Evolutionary conservation across 2,113 vertebrate species (phyloP), one percentile per base, ranked within the genome.

Genomic region (Sporophila hypoxantha): DNA sequence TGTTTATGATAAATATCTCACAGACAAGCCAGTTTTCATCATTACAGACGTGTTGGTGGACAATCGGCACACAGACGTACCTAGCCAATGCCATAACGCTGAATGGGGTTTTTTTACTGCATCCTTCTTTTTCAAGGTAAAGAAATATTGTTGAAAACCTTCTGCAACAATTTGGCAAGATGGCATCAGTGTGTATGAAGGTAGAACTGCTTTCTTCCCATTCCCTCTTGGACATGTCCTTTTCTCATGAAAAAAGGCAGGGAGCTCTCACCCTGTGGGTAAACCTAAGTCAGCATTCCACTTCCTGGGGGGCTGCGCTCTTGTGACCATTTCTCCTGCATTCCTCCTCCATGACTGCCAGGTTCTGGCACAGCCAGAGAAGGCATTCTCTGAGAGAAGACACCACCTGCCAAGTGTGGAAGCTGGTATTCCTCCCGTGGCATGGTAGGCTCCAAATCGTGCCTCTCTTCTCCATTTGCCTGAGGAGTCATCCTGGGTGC

Each of bases 71-170:
- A n/a, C n/a, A 26, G 27, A 65, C 4, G 4, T 59, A 39, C 16
- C 18, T 39, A 69, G 37, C 27, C 56, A 59, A 37, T 0, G 2
- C 6, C 4, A 1, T n/a, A 64, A 79, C 0, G 0, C n/a, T 14
- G 30, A 50, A 61, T 10, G 3, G 12, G 23, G 9, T 5, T 53
- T 59, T 68, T 37, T 32, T n/a, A 47, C 27, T 14, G 9, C 16
- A 50, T 11, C 34, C 17, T 62, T 57, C 34, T 41, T 22, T 55
- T 46, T 20, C 32, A 39, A 65, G 53, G 6, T 57, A 27, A 81
- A 88, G 68, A 84, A 67, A 42, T n/a, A 11, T 2, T 41, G 30
- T 29, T 44, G 7, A 78, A 86, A 62, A 65, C 21, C 82, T 75
- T 32, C 74, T 36, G 29, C 22, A 27, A 26, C 7, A 34, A 32